Evolutionary conservation across 2,888 invertebrate species (phyloP), one percentile per base, ranked within the genome.

Genomic region (Polia nebulosa): DNA sequence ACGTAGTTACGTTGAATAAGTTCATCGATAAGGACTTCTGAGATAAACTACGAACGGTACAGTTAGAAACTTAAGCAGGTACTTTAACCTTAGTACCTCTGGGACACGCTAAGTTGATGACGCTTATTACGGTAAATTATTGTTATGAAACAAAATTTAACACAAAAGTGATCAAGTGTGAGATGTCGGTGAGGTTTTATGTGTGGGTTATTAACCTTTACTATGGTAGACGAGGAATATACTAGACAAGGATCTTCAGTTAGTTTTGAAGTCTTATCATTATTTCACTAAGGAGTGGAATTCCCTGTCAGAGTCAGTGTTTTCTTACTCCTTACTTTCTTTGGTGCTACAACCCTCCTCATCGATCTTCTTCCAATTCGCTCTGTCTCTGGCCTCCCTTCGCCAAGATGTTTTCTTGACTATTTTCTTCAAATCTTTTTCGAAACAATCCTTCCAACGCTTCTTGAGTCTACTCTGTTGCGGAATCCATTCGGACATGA

Each of bases 121-220:
- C 32, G 41, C 45, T 63, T 56, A 79, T 66, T 79, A 70, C 52
- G 39, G 61, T 17, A 78, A 64, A 77, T 67, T 49, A 64, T 78
- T 57, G 34, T 67, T 74, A 80, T 67, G 71, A 70, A 67, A 80
- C 59, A 49, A 61, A 67, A 72, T 71, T 77, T 72, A 32, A 75
- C 67, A 66, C 49, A 41, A 63, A 75, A 64, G 45, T 69, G 60
- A 68, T 56, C 67, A 47, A 61, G 41, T 63, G 47, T 71, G 51
- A 58, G 47, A 62, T 53, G 47, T 8, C 44, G 22, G 36, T 56
- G 22, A 59, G 20, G 36, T 70, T 71, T 76, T 44, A 70, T 70
- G 36, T 39, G 34, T 34, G 36, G 34, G 29, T 3, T n/a, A 49
- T 27, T 59, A 36, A 70, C 47, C 58, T 49, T 52, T 52, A 27